Conservation (phyloP, 2,888 invertebrate genomes). For the Dorcus parallelipipedus region DNA sequence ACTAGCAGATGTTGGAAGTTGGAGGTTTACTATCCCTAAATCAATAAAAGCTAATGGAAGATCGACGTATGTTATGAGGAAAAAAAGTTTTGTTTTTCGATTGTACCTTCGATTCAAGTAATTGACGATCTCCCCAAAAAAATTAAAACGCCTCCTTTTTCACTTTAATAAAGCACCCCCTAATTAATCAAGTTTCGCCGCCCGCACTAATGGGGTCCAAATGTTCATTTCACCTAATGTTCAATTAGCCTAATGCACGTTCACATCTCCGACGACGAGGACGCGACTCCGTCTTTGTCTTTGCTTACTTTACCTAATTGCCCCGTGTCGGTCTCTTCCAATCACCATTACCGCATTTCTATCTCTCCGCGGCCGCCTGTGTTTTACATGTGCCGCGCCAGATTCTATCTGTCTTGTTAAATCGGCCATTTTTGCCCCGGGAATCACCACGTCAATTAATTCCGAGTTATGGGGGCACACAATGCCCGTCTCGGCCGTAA, state of each 20-base stretch:
- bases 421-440: slow-evolving; percentile 41
- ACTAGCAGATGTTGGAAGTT: too few species aligned
- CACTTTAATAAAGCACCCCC: slow-evolving; percentile 15
- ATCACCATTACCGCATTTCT: slow-evolving; percentile 31
- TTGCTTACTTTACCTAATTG: slow-evolving; percentile 47
- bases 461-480: slow-evolving; percentile 37
- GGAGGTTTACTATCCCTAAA: too few species aligned
- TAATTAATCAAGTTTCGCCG: slow-evolving; percentile 48
- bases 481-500: slow-evolving; percentile 12
- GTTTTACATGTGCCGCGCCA: slow-evolving; percentile 34
- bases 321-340: slow-evolving; percentile 32
- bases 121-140: too few species aligned
- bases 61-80: too few species aligned
- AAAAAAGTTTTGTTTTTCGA: too few species aligned
- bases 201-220: slow-evolving; percentile 45
- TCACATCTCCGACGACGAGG: slow-evolving; percentile 43
- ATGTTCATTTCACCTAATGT: slow-evolving; percentile 53
- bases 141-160: slow-evolving; percentile 10
- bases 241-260: slow-evolving; percentile 54
- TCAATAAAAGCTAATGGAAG: too few species aligned
- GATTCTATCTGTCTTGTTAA: slow-evolving; percentile 40
- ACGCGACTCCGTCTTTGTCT: slow-evolving; percentile 32
- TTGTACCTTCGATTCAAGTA: too few species aligned
- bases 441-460: slow-evolving; percentile 41
- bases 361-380: slow-evolving; percentile 18